Evolutionary conservation across 2,797 vertebrate species (phyloP), one percentile per base, ranked within the genome.

Genomic region (Periophthalmus magnuspinnatus): DNA sequence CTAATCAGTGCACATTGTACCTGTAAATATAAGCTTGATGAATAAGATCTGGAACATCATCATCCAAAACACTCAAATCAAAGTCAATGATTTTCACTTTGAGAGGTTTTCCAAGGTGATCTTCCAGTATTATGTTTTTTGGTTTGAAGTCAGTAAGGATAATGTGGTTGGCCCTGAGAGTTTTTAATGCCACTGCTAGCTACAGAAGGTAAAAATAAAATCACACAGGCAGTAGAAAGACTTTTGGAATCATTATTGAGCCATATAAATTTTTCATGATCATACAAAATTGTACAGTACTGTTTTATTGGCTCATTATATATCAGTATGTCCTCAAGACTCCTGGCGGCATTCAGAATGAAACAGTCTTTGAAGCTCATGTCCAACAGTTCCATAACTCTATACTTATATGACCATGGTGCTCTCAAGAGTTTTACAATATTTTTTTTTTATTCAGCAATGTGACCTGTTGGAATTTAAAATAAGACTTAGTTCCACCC

Each of bases 1-100:
- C 19, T n/a, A n/a, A 10, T 54, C 52, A 11, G 69, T 32, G 13
- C 19, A 24, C 1, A 22, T 1, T 32, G 2, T 4, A 14, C 7
- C 13, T 21, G 19, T n/a, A 61, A 28, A 36, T 19, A 1, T 36
- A 57, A 24, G 56, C 22, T 32, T 57, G 22, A 10, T 11, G 0
- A 9, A 57, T 22, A 28, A 5, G 14, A 10, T 32, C 11, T 28
- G 9, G 1, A 13, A 9, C 8, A 10, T 11, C 24, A 14, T 58
- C 5, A 58, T 32, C 56, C 13, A 58, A 16, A 33, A 32, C 24
- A 17, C 21, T n/a, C n/a, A 56, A 52, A 48, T 76, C 64, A 14
- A 76, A 77, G 61, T 82, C 77, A 7, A 67, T 72, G 1, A 77
- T 0, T n/a, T 81, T 79, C 1, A 72, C 9, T 14, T 55, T 79